Percentiles rank a stretch among this genome's conserved stretches.
These are phyloP conservation scores for Drosophila borealis DNA, from an alignment of 2,888 invertebrate species.

Conservation along the genomic window DNA sequence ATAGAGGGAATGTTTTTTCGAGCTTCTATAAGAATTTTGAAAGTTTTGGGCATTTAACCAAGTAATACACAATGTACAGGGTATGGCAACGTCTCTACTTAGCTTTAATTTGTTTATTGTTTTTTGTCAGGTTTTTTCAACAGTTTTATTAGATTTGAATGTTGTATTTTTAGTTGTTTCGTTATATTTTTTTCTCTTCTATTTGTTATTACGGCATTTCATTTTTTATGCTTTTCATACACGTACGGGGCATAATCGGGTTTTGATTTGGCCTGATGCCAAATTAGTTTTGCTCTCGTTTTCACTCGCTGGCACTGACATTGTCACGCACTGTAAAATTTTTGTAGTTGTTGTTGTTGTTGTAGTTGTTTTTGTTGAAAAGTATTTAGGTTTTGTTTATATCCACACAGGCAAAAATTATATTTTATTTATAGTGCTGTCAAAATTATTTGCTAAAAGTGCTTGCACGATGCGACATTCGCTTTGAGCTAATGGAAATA, in stretches of 20 bases:
- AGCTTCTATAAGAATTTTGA: too few relatives aligned
- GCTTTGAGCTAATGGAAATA: slow-evolving; percentile 39
- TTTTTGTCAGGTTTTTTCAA: too few relatives aligned
- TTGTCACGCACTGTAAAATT: slow-evolving; percentile 60
- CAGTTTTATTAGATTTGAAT: slow-evolving; percentile 11
- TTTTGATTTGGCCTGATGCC: slow-evolving; percentile 64
- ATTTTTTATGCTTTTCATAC: slow-evolving; percentile 41
- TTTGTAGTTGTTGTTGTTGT: slow-evolving; percentile 13
- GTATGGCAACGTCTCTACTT: not conserved
- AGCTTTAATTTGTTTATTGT: not conserved
- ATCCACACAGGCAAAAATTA: slow-evolving; percentile 30
- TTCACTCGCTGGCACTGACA: slow-evolving; percentile 72
- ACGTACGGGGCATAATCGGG: slow-evolving; percentile 51
- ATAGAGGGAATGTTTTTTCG: too few relatives aligned
- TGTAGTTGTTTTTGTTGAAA: slow-evolving; percentile 41
- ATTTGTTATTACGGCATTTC: slow-evolving; percentile 26
- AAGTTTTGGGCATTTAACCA: too few relatives aligned
- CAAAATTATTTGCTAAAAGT: slow-evolving; percentile 55
- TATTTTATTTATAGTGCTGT: slow-evolving; percentile 66
- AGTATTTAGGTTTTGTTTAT: slow-evolving; percentile 63
- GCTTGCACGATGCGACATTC: slow-evolving; percentile 21
- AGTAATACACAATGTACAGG: not conserved
- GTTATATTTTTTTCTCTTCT: not conserved
- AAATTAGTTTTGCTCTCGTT: slow-evolving; percentile 75
- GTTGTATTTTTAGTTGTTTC: slow-evolving; percentile 14